These are phyloP conservation scores for Serrognathus titanus DNA, from an alignment of 2,888 invertebrate species.

Conservation along the genomic window DNA sequence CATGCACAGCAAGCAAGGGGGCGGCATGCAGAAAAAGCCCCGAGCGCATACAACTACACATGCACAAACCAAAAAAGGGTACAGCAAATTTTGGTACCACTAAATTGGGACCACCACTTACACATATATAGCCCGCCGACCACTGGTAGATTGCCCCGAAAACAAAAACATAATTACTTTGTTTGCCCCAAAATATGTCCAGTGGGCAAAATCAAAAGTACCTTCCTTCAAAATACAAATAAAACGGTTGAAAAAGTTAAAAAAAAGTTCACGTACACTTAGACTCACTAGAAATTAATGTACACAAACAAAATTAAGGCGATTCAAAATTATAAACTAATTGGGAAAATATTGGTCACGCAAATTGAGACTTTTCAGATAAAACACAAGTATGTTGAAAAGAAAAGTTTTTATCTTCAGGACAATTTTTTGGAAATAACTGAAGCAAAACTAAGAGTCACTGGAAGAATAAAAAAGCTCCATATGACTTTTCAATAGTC, in stretches of 20 bases:
- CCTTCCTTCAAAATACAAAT: not conserved
- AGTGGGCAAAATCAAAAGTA: too few species aligned
- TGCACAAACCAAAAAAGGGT: constrained; percentile 36
- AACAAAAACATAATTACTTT: constrained; percentile 32
- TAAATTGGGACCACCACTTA: constrained; percentile 48
- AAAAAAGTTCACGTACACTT: not conserved
- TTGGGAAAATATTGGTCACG: too few species aligned
- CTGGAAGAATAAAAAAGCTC: too few species aligned
- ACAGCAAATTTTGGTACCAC: constrained; percentile 29
- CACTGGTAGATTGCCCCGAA: constrained; percentile 42
- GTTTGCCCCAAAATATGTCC: not conserved
- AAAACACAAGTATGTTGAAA: too few species aligned
- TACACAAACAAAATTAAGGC: too few species aligned
- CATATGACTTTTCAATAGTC: too few species aligned
- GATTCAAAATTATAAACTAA: too few species aligned
- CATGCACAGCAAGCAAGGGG: not conserved
- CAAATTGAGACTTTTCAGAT: too few species aligned
- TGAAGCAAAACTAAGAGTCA: too few species aligned
- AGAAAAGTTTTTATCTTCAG: too few species aligned
- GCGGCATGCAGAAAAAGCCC: not conserved
- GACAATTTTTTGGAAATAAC: too few species aligned
- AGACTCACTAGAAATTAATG: not conserved
- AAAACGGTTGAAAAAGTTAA: not conserved
- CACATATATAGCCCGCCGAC: constrained; percentile 49
- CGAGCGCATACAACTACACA: constrained; percentile 25